Evolutionary conservation across 2,113 vertebrate species (phyloP), one percentile per base, ranked within the genome.

Genomic region (Malurus cyaneus): DNA sequence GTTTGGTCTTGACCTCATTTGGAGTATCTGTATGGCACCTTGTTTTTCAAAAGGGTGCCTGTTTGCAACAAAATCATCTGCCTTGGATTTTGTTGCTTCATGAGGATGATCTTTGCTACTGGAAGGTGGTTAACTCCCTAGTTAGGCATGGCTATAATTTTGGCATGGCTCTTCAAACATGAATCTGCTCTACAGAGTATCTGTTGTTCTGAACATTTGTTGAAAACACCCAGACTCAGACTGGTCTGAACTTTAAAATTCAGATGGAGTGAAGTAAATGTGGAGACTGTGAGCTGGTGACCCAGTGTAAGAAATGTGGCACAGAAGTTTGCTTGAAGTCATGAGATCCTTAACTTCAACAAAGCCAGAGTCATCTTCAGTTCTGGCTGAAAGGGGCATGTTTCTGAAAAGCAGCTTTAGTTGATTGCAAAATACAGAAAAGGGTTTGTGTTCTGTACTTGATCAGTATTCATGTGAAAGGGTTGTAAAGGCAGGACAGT

Each of bases 391-490:
- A 61, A 70, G 24, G 14, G 8, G 2, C 4, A 16, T 85, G 16
- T 65, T 76, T 66, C 26, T 73, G 66, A 59, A 77, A 77, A 93
- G 36, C 60, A 56, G 44, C 42, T 88, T 64, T 70, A 50, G 39
- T 5, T 73, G 61, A 18, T 69, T 60, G 36, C 71, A 59, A 69
- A 62, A 24, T 28, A 11, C 2, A 26, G 71, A 47, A 32, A 59
- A 54, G 15, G 0, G 1, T 29, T 19, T 52, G 29, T 91, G 24
- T 41, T 60, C 49, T 78, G 21, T 50, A 2, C 41, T 71, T 46
- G 34, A 18, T 62, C 47, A 56, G 39, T 32, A 4, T 61, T 77
- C 0, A 0, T 32, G 2, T 62, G 59, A 14, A 53, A 44, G 54
- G 36, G 31, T 52, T 80, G 25, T 24, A 34, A 57, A 88, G 52